Evolutionary conservation across 2,797 vertebrate genomes (phyloP).

Genomic region (Ctenochaetus hawaiiensis): DNA sequence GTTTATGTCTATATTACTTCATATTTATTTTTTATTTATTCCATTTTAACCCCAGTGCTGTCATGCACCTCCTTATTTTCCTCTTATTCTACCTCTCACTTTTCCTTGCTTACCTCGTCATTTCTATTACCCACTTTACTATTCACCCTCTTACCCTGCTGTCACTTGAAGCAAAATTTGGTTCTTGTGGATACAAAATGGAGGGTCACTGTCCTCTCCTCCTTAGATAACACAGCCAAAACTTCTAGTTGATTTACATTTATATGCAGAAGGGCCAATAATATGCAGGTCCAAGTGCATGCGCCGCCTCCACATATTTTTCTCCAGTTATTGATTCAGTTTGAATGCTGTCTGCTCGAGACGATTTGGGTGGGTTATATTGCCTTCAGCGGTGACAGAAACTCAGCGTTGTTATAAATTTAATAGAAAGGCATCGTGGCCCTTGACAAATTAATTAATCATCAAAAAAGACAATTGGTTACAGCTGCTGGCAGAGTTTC

Average conservation of each 20-base stretch:
- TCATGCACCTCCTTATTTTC: slow-evolving; percentile 3
- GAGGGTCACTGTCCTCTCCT: slow-evolving; percentile 49
- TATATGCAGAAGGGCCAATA: slow-evolving; percentile 54
- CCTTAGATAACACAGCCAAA: slow-evolving; percentile 39
- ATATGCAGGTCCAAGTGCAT: slow-evolving; percentile 26
- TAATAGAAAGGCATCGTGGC: slow-evolving; percentile 38
- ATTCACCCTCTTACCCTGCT: neutral
- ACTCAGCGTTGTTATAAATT: slow-evolving; percentile 31
- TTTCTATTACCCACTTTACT: neutral
- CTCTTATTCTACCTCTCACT: neutral
- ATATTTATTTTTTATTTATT: slow-evolving; percentile 1
- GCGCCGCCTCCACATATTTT: slow-evolving; percentile 4
- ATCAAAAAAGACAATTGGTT: slow-evolving; percentile 54
- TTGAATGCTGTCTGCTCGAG: slow-evolving; percentile 43
- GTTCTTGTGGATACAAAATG: slow-evolving; percentile 45
- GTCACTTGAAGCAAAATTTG: slow-evolving; percentile 4
- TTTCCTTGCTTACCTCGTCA: neutral
- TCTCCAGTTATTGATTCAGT: slow-evolving; percentile 48
- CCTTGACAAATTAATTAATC: slow-evolving; percentile 59
- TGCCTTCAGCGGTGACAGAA: slow-evolving; percentile 29
- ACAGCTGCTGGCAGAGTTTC: slow-evolving; percentile 24
- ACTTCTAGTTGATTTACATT: slow-evolving; percentile 63
- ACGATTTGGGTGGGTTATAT: slow-evolving; percentile 25
- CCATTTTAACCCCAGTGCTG: neutral
- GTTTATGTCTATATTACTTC: slow-evolving; percentile 28